Evolutionary conservation across 2,113 vertebrate species (phyloP).

Genomic region (Australoheros scitulus): DNA sequence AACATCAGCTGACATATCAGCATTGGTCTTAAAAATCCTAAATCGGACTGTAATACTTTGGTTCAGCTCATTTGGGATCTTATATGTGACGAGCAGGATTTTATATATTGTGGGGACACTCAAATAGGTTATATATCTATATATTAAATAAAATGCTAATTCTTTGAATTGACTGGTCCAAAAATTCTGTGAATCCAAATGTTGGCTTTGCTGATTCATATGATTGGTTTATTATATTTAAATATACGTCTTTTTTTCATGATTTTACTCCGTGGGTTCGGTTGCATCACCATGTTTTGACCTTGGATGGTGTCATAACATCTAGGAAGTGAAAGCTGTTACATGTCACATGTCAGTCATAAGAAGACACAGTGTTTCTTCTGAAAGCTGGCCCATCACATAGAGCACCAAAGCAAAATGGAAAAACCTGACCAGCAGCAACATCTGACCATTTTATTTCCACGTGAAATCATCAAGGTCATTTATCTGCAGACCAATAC

Average conservation of each 20-base stretch:
- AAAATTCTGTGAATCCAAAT: background rate
- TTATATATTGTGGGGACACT: no score
- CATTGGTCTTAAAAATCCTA: background rate
- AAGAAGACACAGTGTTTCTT: background rate
- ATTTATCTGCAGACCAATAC: background rate
- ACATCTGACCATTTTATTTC: background rate
- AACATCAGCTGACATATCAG: background rate
- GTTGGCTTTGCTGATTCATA: background rate
- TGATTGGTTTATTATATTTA: background rate
- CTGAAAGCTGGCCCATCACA: background rate
- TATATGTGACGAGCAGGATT: no score
- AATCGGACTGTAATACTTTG: background rate
- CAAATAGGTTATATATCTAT: no score
- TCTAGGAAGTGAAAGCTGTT: background rate
- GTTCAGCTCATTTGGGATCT: no score
- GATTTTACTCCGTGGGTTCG: background rate
- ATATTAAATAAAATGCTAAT: background rate
- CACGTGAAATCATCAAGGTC: background rate
- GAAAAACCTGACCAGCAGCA: background rate
- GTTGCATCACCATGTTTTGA: background rate
- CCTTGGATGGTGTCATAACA: background rate
- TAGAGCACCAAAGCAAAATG: background rate
- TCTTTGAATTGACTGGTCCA: background rate
- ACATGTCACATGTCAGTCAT: constrained; percentile 25
- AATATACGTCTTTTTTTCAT: background rate